Percentiles rank a stretch among this genome's conserved stretches.
These are phyloP conservation scores for Sitta carolinensis DNA, from an alignment of 2,797 vertebrate genomes.

Conservation along the genomic window DNA sequence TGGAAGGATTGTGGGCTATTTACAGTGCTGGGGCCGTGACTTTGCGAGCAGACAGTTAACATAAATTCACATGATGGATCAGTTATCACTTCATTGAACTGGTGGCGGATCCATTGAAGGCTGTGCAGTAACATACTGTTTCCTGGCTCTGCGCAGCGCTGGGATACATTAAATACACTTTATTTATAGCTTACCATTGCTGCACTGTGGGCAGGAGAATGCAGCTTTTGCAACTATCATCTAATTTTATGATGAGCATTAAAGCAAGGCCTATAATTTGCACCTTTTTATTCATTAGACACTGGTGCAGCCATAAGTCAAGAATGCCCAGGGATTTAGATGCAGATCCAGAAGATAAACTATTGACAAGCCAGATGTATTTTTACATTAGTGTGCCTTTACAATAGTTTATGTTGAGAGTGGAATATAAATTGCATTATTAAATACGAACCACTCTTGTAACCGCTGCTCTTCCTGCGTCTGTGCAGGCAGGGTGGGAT, in stretches of 20 bases:
- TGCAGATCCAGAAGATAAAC: constrained; percentile 88
- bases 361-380: constrained; percentile 87
- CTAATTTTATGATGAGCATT: constrained; percentile 95
- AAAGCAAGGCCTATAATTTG: constrained; percentile 86
- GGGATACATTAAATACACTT: constrained; percentile 84
- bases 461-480: constrained; percentile 49
- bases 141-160: constrained; percentile 74
- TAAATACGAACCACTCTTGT: constrained; percentile 79
- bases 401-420: constrained; percentile 86
- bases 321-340: constrained; percentile 82
- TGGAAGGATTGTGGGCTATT: constrained; percentile 85
- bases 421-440: constrained; percentile 86
- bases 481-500: constrained; percentile 38
- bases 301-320: constrained; percentile 90
- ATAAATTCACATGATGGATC: constrained; percentile 89
- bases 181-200: constrained; percentile 86
- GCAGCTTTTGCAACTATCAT: constrained; percentile 89
- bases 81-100: constrained; percentile 84
- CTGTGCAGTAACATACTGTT: constrained; percentile 76
- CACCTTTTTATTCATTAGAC: constrained; percentile 87
- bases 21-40: constrained; percentile 83
- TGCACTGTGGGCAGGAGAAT: constrained; percentile 83
- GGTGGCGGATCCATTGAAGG: constrained; percentile 79
- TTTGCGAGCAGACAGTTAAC: constrained; percentile 85
- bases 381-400: constrained; percentile 87